phyloP scores from a whole-genome alignment of 2,888 invertebrate genomes.

The Drosophila histrio region DNA sequence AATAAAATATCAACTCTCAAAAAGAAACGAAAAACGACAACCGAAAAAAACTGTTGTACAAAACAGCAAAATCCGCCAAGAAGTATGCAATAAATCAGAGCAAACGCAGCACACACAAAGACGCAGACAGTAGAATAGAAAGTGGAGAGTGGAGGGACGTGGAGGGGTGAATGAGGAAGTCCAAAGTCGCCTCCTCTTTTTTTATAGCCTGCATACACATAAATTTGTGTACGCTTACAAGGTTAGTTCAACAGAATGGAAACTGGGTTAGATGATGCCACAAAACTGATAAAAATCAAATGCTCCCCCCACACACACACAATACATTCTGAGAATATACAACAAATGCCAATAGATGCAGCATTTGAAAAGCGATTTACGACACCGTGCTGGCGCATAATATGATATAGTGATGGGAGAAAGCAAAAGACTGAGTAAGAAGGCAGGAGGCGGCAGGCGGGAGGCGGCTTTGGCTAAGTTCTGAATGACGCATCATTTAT shows the following conservation, averaged over 20 bases:
- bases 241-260: constrained; percentile 62
- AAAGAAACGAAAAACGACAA: constrained; percentile 5
- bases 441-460: neutral
- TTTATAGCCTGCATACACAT: constrained; percentile 48
- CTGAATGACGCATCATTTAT: constrained; percentile 70
- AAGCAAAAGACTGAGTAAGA: neutral
- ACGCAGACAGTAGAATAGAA: constrained; percentile 34
- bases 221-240: constrained; percentile 68
- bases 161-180: neutral
- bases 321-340: constrained; percentile 1
- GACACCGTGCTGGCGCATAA: constrained; percentile 71
- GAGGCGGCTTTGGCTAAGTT: constrained; percentile 19
- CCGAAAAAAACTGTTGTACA: constrained; percentile 48
- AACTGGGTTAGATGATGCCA: constrained; percentile 63
- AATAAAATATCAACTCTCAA: constrained; percentile 44
- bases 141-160: neutral
- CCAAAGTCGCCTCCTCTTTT: constrained; percentile 10
- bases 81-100: constrained; percentile 71
- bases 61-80: constrained; percentile 64
- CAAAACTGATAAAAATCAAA: constrained; percentile 62
- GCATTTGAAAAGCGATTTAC: constrained; percentile 73
- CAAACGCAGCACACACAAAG: constrained; percentile 52
- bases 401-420: constrained; percentile 55
- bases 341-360: constrained; percentile 66
- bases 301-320: constrained; percentile 4